These are phyloP conservation scores for Serilophus lunatus DNA, from an alignment of 2,113 vertebrate species.

Conservation along the genomic window DNA sequence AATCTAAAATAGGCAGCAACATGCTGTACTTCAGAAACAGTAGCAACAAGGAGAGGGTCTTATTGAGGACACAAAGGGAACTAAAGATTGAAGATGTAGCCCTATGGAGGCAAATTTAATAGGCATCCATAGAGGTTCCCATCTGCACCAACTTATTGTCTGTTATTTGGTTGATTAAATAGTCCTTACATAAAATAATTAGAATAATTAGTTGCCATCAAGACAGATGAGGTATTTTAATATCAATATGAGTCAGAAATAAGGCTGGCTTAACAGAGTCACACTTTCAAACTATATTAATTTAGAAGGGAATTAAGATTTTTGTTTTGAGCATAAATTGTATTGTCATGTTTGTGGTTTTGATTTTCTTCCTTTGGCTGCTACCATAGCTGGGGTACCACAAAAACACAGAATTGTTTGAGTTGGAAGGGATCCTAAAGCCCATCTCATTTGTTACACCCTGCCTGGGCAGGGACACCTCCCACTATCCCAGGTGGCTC, in stretches of 20 bases:
- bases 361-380: neutral
- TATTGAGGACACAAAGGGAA: conserved; percentile 24
- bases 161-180: conserved; percentile 62
- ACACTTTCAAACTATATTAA: neutral
- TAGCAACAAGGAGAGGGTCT: neutral
- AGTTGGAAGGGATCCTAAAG: neutral
- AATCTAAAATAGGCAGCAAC: conserved; percentile 42
- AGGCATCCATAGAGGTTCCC: conserved; percentile 12
- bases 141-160: neutral
- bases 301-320: neutral
- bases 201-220: conserved; percentile 36
- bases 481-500: neutral
- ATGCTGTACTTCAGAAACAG: conserved; percentile 38
- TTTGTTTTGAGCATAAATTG: neutral
- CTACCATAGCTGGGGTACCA: neutral
- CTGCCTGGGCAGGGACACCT: neutral
- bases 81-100: neutral
- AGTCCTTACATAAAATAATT: conserved; percentile 41
- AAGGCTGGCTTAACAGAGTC: neutral
- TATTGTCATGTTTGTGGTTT: neutral
- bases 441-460: accelerated
- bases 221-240: conserved; percentile 50
- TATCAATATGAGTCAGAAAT: neutral
- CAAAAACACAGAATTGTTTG: neutral
- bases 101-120: conserved; percentile 37